phyloP scores from a whole-genome alignment of 2,888 invertebrate species.

The Alentia gelatinosa region DNA sequence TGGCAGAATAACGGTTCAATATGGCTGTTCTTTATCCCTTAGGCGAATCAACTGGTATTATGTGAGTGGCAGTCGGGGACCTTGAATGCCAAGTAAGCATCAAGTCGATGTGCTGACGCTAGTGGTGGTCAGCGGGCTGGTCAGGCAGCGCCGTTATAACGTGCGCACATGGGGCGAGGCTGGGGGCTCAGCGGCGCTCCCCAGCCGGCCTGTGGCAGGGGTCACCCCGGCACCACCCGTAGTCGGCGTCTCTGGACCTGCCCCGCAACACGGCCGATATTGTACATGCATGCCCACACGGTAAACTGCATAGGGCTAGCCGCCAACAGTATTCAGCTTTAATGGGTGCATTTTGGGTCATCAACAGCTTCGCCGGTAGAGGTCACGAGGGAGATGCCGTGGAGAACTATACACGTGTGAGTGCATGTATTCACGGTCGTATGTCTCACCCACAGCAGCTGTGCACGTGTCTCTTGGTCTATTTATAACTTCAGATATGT shows the following conservation, averaged over 20 bases:
- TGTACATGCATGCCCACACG: not conserved
- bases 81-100: not conserved
- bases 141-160: no score
- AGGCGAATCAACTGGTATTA: not conserved
- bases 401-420: no score
- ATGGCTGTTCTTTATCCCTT: not conserved
- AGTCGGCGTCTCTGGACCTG: not conserved
- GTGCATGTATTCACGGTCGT: no score
- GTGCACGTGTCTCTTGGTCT: no score
- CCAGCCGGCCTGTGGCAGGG: not conserved
- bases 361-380: not conserved
- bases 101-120: not conserved
- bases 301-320: not conserved
- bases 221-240: not conserved
- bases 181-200: no score
- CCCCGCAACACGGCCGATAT: not conserved
- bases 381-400: not conserved
- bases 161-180: no score
- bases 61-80: not conserved
- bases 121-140: not conserved
- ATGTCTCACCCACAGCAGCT: no score
- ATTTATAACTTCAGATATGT: no score
- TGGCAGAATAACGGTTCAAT: not conserved
- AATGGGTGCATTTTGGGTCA: not conserved
- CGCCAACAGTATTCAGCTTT: not conserved